Percentiles rank a stretch among this genome's conserved stretches.
These are phyloP conservation scores for Drosophila tsacasi DNA, from an alignment of 1,140 invertebrate species.

Conservation along the genomic window DNA sequence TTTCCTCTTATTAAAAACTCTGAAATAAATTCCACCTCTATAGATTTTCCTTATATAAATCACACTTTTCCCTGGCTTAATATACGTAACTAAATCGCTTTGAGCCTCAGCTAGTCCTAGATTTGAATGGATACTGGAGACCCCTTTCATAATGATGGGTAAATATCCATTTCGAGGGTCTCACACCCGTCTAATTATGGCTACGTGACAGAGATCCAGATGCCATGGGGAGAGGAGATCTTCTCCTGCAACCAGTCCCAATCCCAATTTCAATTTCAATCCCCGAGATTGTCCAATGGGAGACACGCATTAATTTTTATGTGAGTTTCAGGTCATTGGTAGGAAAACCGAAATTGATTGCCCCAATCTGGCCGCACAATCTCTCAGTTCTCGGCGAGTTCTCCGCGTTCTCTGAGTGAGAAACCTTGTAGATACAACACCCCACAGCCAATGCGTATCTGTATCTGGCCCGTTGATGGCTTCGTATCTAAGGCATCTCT, in stretches of 20 bases:
- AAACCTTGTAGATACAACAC: constrained; percentile 72
- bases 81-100: not conserved
- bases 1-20: no score
- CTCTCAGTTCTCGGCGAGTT: constrained; percentile 38
- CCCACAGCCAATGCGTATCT: constrained; percentile 34
- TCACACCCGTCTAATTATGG: constrained; percentile 52
- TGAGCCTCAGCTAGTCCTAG: not conserved
- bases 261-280: not conserved
- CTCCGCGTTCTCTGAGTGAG: constrained; percentile 29
- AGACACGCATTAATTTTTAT: constrained; percentile 71
- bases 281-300: constrained; percentile 53
- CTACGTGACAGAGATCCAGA: constrained; percentile 41
- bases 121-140: constrained; percentile 11
- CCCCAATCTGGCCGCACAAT: constrained; percentile 72
- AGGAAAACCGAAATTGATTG: constrained; percentile 74
- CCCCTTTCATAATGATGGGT: constrained; percentile 35
- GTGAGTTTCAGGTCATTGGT: constrained; percentile 67
- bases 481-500: constrained; percentile 58
- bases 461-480: constrained; percentile 35
- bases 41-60: not conserved
- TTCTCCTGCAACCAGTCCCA: not conserved
- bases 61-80: not conserved
- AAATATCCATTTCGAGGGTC: constrained; percentile 41
- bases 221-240: constrained; percentile 7
- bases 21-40: not conserved